A percentile compares a stretch with the other conserved stretches of the same genome.
Conservation (phyloP, 1,140 invertebrate genomes). For the Colletes latitarsis region DNA sequence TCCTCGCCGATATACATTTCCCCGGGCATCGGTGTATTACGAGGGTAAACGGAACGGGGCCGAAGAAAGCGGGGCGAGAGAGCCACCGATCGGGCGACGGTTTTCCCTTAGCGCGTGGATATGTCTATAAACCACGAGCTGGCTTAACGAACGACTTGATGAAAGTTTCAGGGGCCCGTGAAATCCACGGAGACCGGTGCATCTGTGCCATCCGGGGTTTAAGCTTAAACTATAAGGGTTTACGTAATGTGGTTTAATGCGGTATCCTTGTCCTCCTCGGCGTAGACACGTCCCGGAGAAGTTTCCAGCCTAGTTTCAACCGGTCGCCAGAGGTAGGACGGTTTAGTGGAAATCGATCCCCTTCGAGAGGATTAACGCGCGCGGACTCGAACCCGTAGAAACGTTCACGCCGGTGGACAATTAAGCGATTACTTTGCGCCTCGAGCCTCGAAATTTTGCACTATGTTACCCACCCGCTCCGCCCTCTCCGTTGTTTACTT, state of each 20-base stretch:
- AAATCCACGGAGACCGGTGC: constrained; percentile 52
- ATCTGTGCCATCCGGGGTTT: constrained; percentile 55
- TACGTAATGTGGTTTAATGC: constrained; percentile 67
- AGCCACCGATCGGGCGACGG: not conserved
- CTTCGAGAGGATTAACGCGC: constrained; percentile 40
- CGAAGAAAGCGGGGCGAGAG: not conserved
- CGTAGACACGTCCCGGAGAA: constrained; percentile 34
- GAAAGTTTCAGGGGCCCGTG: constrained; percentile 57
- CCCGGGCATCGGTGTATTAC: not conserved
- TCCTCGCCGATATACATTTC: constrained; percentile 5
- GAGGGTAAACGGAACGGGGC: not conserved
- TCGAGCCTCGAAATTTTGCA: not conserved
- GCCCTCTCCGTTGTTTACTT: not conserved
- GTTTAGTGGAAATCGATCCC: constrained; percentile 37
- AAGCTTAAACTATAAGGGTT: constrained; percentile 65
- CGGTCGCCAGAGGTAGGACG: constrained; percentile 6
- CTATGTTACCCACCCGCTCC: no score
- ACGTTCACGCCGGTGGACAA: not conserved
- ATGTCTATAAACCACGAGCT: constrained; percentile 49
- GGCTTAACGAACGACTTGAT: constrained; percentile 64
- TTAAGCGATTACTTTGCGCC: constrained; percentile 6
- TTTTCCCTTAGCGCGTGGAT: constrained; percentile 10
- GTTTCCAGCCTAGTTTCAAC: constrained; percentile 49
- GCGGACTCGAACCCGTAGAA: not conserved
- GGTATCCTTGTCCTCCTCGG: constrained; percentile 58